Base-by-base conservation (phyloP, 1,140 invertebrate species). In the Varroa destructor region DNA sequence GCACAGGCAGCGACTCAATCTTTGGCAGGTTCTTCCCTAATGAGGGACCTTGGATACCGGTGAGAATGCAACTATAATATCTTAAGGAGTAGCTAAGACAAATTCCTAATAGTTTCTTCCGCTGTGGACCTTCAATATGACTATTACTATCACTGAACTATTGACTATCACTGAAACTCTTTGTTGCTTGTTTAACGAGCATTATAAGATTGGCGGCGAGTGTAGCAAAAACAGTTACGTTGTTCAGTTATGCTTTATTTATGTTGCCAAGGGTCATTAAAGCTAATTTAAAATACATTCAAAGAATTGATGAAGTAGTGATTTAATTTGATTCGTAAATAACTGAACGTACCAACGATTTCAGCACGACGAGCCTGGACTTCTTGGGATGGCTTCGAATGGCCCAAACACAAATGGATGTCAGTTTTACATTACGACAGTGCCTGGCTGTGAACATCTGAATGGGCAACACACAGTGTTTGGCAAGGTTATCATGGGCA, bases 341-440 rank as follows among this genome's bases (percentile, higher is more conserved):
- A 25, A 25, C 25, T 25, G 25, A 51, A 51, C 46, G 8, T 5
- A 51, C 8, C 6, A 58, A 36, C 12, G 25, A 37, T 67, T 67
- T 14, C 61, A 83, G 76, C 85, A 86, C 77, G 83, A 82, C 79
- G 79, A 82, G 42, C 83, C 84, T 51, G 84, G 84, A 2, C 83
- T 88, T 3, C 79, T 97, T 1, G 91, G 90, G 74, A 94, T 95
- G 90, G 90, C 89, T 0, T 97, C 96, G 79, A 84, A 86, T 75
- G 92, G 92, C 14, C 86, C 86, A 1, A 84, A 96, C 78, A 89
- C 88, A 56, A 97, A 96, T 77, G 90, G 87, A 71, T 94, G 90
- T 6, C 93, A 98, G 80, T 97, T 98, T 81, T 93, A 95, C 76
- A 90, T 98, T 37, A 93, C 91, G 1, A 85, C 88, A 12, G 88